Base-by-base conservation (phyloP, 1,140 invertebrate species). In the Cheumatopsyche charites region DNA sequence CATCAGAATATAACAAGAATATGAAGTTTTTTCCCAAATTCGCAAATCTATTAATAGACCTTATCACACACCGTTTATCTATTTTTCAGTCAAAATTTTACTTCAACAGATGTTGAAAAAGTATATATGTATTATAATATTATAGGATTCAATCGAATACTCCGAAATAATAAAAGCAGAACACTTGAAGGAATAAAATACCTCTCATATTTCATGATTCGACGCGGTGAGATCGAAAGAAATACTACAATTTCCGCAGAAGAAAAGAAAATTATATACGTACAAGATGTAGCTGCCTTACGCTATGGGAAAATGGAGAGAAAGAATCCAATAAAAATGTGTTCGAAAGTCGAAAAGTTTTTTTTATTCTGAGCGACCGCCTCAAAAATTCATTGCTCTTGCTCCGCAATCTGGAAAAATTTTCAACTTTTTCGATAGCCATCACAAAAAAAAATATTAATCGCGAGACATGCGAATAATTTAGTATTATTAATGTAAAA, bases 141-240 rank as follows among this genome's bases (percentile, higher is more conserved):
- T n/a, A n/a, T n/a, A n/a, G n/a, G 29, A 63, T 63, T 63, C 36
- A 63, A 41, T 17, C 15, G 41, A 63, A 15, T 63, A 9, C 13
- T 63, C 19, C 42, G 29, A 58, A 41, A 63, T n/a, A 63, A 63
- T 63, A 25, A 63, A 63, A 63, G 26, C 62, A 5, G 62, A 63
- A 63, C 23, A 63, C 29, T 63, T 63, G 29, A 23, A 12, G 41
- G 15, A 63, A 63, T 63, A n/a, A 63, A 63, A 63, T 63, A 19
- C 19, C 55, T 63, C 41, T 63, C 62, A 23, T 42, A 63, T 63
- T 63, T 63, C 36, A 63, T 42, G 4, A 63, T 63, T 63, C 52
- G 52, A 58, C 17, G 47, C 15, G 9, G 47, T 52, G 47, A 52
- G 55, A 25, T 12, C 12, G 19, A 19, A 58, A 58, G 23, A 58